Evolutionary conservation across 2,797 vertebrate genomes (phyloP), one percentile per base, ranked within the genome.

Genomic region (Eospalax fontanierii): DNA sequence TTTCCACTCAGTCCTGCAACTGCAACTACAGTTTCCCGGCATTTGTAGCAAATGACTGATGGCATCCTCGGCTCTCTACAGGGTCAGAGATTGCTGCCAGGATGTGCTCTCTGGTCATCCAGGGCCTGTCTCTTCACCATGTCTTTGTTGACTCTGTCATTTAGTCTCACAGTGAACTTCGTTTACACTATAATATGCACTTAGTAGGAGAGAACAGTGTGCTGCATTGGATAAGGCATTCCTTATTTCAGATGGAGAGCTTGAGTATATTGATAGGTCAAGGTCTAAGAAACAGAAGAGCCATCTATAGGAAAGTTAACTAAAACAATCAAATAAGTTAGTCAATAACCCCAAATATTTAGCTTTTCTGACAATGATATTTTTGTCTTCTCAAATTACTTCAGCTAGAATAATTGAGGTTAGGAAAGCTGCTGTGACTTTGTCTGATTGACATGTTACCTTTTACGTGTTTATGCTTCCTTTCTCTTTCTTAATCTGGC

Each of bases 371-470:
- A 81, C 46, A 59, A 50, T 95, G 38, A 71, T 40, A 71, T 61
- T 85, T 50, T 59, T 89, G 28, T 91, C 6, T 90, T 95, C 88
- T 78, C 30, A 90, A 95, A 91, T 91, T 83, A 70, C 63, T 89
- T 79, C 59, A 87, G 90, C 26, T 75, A 28, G 40, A 87, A 79
- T 94, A 73, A 89, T 91, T 95, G 71, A 91, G 35, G 70, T 68
- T 35, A 38, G 80, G 89, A 91, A 86, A 40, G 16, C 33, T 87
- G 4, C 33, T 1, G 3, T 66, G 57, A 84, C 54, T 38, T 92
- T 94, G 26, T 90, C 38, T 82, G 50, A 81, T 38, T 65, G 80
- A 83, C 18, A 3, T 50, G 40, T 74, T 78, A 86, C 40, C 26
- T 66, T 4, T 68, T 87, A 46, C 63, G 75, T 84, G 22, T 68